Evolutionary conservation across 2,113 vertebrate species (phyloP), one percentile per base, ranked within the genome.

Genomic region (Mustelus asterias): DNA sequence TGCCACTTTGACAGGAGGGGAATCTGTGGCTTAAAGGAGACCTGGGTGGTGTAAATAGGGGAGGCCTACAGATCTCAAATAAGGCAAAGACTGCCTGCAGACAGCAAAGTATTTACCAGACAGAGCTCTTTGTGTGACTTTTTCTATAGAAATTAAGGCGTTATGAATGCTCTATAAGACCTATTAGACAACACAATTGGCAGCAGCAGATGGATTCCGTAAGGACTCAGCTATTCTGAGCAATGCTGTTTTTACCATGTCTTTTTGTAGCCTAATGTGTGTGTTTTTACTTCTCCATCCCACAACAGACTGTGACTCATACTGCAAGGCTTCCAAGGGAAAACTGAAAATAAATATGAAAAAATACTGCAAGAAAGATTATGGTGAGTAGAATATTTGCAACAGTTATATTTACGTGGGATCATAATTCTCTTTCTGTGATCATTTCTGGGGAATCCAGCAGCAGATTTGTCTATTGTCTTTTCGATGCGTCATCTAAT

Each of bases 321-420:
- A 99, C 97, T 99, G 99, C 98, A 99, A 99, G 96, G 99, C 99
- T n/a, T 99, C 99, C 93, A 99, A 99, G 97, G 99, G 99, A 96
- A 99, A 99, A 96, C 98, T 99, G 98, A 99, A 99, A 98, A 99
- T 99, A 97, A 99, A 99, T 98, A 99, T 99, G 99, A 99, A 99
- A 97, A 99, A 99, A 96, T 99, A 99, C 97, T 99, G 99, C 97
- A 99, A 99, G 97, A 99, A 99, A 96, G 99, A 99, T 97, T 99
- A 99, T 0, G 99, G 99, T 99, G 97, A 99, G 99, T 98, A 18
- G 1, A 0, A 29, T 16, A n/a, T 54, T 90, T 90, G 20, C 44
- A 48, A 83, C 69, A 44, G 41, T 72, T 92, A 60, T 92, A n/a
- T 65, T 92, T 48, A 48, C 6, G 48, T 14, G 72, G 70, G 44